A percentile compares a stretch with the other conserved stretches of the same genome.
Evolutionary conservation across 2,888 invertebrate genomes (phyloP).

Genomic region (Dicyrtoma fusca): DNA sequence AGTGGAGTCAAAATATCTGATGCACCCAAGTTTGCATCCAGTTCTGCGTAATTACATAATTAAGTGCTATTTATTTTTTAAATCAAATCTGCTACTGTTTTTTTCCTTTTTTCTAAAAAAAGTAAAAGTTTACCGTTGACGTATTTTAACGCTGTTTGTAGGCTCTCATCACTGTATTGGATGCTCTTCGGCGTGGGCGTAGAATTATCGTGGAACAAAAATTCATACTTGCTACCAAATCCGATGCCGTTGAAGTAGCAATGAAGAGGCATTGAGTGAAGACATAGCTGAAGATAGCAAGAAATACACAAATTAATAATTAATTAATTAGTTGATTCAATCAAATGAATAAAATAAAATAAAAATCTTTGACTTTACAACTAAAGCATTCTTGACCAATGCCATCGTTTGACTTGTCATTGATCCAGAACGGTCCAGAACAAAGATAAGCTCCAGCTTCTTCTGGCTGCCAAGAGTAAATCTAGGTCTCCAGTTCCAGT

Average conservation of each 20-base stretch:
- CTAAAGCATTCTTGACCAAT: slow-evolving; percentile 58
- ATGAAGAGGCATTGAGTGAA: slow-evolving; percentile 59
- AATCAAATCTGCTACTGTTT: not conserved
- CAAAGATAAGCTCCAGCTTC: slow-evolving; percentile 58
- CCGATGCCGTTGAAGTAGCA: slow-evolving; percentile 61
- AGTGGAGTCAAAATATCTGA: slow-evolving; percentile 58
- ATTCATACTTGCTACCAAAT: slow-evolving; percentile 58
- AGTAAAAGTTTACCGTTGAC: too few species aligned
- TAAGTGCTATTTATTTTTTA: too few species aligned
- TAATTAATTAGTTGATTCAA: not conserved
- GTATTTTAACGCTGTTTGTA: slow-evolving; percentile 29
- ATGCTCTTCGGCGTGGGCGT: slow-evolving; percentile 52
- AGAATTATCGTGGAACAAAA: too few species aligned
- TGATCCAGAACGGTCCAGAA: slow-evolving; percentile 61
- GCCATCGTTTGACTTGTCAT: slow-evolving; percentile 59
- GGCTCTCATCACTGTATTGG: slow-evolving; percentile 55
- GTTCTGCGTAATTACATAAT: too few species aligned
- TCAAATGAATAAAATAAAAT: not conserved
- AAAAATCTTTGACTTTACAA: not conserved
- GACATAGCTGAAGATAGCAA: slow-evolving; percentile 53
- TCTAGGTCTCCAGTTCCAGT: slow-evolving; percentile 60
- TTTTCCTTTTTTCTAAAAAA: not conserved
- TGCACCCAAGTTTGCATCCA: slow-evolving; percentile 58
- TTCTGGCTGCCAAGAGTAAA: slow-evolving; percentile 58
- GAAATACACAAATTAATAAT: slow-evolving; percentile 5